Percentiles rank a stretch among this genome's conserved stretches.
phyloP scores from a whole-genome alignment of 2,888 invertebrate genomes.

The Eupithecia tripunctaria region DNA sequence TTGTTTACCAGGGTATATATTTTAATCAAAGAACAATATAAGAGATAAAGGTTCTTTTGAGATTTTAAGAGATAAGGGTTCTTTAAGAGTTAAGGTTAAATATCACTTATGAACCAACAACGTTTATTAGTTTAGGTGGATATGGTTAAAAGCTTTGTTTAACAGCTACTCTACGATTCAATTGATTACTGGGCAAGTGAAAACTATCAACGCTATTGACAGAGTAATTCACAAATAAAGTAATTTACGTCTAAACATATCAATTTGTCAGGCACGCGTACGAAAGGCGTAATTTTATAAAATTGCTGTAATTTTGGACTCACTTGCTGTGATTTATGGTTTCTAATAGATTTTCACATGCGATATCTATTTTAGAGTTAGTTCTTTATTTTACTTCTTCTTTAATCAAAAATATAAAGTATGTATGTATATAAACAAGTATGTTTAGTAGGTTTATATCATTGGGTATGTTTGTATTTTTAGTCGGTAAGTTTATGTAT shows the following conservation, averaged over 20 bases:
- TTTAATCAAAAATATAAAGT: too few relatives aligned
- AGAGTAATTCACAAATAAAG: slow-evolving; percentile 13
- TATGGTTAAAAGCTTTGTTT: neutral
- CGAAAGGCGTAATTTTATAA: slow-evolving; percentile 23
- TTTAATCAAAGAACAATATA: too few relatives aligned
- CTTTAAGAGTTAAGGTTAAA: too few relatives aligned
- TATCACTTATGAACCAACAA: too few relatives aligned
- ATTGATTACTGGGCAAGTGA: neutral
- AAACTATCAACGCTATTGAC: slow-evolving; percentile 9
- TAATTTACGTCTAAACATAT: slow-evolving; percentile 27
- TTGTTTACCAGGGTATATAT: too few relatives aligned
- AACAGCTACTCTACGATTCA: neutral
- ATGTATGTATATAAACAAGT: too few relatives aligned
- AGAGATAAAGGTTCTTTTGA: too few relatives aligned
- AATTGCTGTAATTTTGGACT: slow-evolving; percentile 29
- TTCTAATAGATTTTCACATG: slow-evolving; percentile 19
- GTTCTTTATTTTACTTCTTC: too few relatives aligned
- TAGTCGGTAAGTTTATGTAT: too few relatives aligned
- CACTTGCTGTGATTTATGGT: slow-evolving; percentile 27
- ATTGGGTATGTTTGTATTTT: too few relatives aligned
- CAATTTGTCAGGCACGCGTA: slow-evolving; percentile 30
- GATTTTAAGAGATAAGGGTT: too few relatives aligned
- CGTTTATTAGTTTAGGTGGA: neutral
- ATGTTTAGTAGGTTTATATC: too few relatives aligned
- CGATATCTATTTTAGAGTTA: neutral